Evolutionary conservation across 2,113 vertebrate species (phyloP).

Genomic region (Ceuthmochares aereus): DNA sequence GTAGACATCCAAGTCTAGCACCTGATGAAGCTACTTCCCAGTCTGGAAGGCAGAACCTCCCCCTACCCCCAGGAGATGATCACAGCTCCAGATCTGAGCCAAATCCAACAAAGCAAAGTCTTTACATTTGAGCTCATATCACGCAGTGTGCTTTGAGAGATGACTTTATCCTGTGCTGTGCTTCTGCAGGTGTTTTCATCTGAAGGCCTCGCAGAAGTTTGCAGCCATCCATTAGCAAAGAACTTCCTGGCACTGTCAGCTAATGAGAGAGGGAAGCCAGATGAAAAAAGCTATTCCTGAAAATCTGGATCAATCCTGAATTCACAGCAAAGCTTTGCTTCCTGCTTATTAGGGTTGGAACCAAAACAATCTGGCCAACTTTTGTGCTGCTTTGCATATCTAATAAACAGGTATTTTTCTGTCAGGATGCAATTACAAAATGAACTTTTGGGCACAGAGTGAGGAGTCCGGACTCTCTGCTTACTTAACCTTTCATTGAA

Average conservation of each 20-base stretch:
- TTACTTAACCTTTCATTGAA: neutral
- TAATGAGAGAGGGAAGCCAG: slow-evolving; percentile 13
- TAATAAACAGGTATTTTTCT: neutral
- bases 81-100: neutral
- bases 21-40: neutral
- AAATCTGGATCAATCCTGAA: neutral
- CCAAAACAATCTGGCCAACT: neutral
- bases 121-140: neutral
- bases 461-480: neutral
- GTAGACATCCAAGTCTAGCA: too few relatives aligned
- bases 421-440: neutral
- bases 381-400: neutral
- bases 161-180: neutral
- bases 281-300: slow-evolving; percentile 20
- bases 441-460: neutral
- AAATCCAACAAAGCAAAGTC: neutral
- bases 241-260: neutral
- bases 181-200: neutral
- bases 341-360: neutral
- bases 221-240: slow-evolving; percentile 22
- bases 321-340: neutral
- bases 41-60: neutral
- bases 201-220: neutral
- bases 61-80: neutral
- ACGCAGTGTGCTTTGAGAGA: neutral